These are phyloP conservation scores for Troglohyphantes excavatus DNA, from an alignment of 2,888 invertebrate species.

Conservation along the genomic window DNA sequence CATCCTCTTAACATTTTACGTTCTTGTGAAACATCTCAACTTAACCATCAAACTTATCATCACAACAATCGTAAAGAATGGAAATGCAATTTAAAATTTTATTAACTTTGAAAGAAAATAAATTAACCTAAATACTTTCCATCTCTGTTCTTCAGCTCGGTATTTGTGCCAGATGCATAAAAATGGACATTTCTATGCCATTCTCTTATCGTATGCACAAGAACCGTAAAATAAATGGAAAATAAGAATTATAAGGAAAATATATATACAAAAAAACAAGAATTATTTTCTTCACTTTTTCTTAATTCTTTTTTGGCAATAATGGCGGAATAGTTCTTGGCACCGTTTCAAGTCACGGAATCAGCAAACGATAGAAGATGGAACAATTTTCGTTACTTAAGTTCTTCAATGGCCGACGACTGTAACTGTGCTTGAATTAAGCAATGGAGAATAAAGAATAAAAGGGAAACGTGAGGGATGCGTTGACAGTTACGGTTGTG, in stretches of 20 bases:
- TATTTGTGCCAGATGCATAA: slow-evolving; percentile 1
- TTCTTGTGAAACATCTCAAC: not conserved
- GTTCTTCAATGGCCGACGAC: not conserved
- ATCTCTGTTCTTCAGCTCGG: not conserved
- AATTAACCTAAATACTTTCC: slow-evolving; percentile 15
- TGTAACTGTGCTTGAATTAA: not conserved
- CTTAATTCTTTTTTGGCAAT: slow-evolving; percentile 26
- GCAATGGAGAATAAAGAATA: not conserved
- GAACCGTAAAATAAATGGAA: not conserved
- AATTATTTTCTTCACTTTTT: slow-evolving; percentile 35
- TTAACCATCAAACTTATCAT: not conserved
- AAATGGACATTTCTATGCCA: not conserved
- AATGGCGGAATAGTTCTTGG: slow-evolving; percentile 31
- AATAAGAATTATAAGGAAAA: slow-evolving; percentile 6
- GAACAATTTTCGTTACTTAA: slow-evolving; percentile 3
- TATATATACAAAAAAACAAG: not conserved
- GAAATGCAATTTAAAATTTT: slow-evolving; percentile 12
- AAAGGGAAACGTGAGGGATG: slow-evolving; percentile 22
- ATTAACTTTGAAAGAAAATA: slow-evolving; percentile 3
- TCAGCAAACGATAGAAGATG: slow-evolving; percentile 16
- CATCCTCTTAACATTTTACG: not conserved
- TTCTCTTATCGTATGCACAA: not conserved
- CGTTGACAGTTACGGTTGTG: slow-evolving; percentile 13
- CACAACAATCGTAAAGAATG: not conserved
- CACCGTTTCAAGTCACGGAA: slow-evolving; percentile 62